phyloP scores from a whole-genome alignment of 2,113 vertebrate genomes.

The Ginglymostoma cirratum region DNA sequence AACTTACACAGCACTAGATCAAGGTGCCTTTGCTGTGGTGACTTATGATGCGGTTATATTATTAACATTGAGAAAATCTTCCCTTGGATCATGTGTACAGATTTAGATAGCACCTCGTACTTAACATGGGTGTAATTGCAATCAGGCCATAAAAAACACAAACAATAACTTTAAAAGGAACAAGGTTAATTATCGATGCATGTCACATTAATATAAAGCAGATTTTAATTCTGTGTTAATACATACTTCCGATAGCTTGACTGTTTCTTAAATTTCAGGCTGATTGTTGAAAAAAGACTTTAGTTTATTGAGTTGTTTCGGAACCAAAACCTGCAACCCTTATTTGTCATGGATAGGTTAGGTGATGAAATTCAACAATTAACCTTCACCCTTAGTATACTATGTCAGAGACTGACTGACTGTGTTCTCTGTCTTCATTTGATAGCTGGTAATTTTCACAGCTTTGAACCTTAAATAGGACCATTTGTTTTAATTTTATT shows the following conservation, averaged over 20 bases:
- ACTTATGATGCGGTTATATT: neutral
- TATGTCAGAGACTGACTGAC: neutral
- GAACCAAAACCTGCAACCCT: neutral
- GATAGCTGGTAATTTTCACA: neutral
- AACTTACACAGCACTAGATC: neutral
- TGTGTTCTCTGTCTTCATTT: neutral
- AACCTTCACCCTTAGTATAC: neutral
- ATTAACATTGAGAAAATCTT: neutral
- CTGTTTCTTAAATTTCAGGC: conserved; percentile 17
- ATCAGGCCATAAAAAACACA: neutral
- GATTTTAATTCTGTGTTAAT: neutral
- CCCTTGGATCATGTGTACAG: neutral
- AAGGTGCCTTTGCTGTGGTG: neutral
- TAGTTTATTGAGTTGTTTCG: neutral
- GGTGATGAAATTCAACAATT: neutral
- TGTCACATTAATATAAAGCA: neutral
- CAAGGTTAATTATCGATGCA: neutral
- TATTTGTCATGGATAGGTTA: neutral
- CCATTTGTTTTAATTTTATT: neutral
- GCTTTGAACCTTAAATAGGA: neutral
- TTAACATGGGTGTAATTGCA: neutral
- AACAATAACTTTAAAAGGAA: neutral
- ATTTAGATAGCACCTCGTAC: neutral
- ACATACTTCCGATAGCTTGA: neutral
- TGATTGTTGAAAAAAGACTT: neutral